Evolutionary conservation across 2,888 invertebrate genomes (phyloP), one percentile per base, ranked within the genome.

Genomic region (Buathra laborator): DNA sequence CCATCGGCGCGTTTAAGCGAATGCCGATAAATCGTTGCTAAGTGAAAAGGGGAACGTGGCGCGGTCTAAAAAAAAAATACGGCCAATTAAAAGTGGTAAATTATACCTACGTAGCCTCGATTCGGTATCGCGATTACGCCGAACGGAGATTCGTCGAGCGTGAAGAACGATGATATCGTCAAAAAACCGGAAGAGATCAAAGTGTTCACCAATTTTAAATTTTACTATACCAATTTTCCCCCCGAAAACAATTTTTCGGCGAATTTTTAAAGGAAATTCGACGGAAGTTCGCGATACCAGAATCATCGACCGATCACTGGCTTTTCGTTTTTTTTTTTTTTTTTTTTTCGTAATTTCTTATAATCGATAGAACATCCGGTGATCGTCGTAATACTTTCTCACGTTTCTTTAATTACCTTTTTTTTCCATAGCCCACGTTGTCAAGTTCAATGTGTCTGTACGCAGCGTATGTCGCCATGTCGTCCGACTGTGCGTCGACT

Each of bases 401-500:
- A 29, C 7, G 7, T 1, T 32, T 48, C 32, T 32, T 7, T 5
- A 14, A 94, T 95, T 95, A 98, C 98, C 98, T 97, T 95, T 97
- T 97, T 95, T 98, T 98, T 94, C 98, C 97, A 95, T 97, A 97
- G 94, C 98, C 98, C 94, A 98, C 97, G 95, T 98, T 98, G 96
- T 98, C 98, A 92, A 98, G 96, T 95, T 98, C 98, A 94, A 98
- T 97, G 95, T 98, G 98, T 95, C 98, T 97, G 95, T 98, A 98
- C 90, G 97, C 97, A 94, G 98, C 97, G 95, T 98, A 98, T 94
- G 98, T 97, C 94, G 98, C 98, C 98, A 98, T 97, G 92, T 91
- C 94, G 80, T 86, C 83, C 67, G 86, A 85, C 85, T 79, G 86
- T 80, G 82, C 82, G 80, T 84, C 80, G 87, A 87, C 83, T 83